Evolutionary conservation across 2,888 invertebrate genomes (phyloP).

Genomic region (Oscheius myriophilus): DNA sequence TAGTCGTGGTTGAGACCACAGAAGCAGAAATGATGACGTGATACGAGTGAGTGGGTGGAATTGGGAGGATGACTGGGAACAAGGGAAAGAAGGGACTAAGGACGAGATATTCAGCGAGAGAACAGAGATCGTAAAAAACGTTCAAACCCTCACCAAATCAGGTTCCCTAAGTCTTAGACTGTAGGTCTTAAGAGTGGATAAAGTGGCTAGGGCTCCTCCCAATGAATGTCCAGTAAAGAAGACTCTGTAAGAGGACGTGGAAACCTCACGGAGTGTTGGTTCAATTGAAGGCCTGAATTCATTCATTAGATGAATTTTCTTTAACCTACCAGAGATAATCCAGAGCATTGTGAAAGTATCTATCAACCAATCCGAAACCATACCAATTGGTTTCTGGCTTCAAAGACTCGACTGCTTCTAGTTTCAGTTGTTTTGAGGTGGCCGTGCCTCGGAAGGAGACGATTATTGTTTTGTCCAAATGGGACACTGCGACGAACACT

Average conservation of each 20-base stretch:
- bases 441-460: conserved; percentile 39
- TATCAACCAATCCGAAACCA: conserved; percentile 37
- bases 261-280: conserved; percentile 20
- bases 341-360: conserved; percentile 39
- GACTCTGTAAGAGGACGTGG: conserved; percentile 21
- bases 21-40: no score
- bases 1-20: no score
- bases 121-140: no score
- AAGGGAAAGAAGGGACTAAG: no score
- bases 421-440: conserved; percentile 31
- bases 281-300: conserved; percentile 31
- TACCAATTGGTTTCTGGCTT: conserved; percentile 39
- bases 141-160: conserved; percentile 12
- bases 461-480: conserved; percentile 21
- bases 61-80: no score
- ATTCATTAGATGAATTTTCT: neutral
- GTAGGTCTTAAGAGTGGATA: conserved; percentile 35
- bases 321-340: conserved; percentile 32
- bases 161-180: conserved; percentile 10
- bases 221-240: conserved; percentile 42
- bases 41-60: no score
- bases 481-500: conserved; percentile 32
- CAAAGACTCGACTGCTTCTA: conserved; percentile 33
- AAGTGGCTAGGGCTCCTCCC: conserved; percentile 41
- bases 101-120: no score